Conservation (phyloP, 2,113 vertebrate species). For the Atractosteus spatula region DNA sequence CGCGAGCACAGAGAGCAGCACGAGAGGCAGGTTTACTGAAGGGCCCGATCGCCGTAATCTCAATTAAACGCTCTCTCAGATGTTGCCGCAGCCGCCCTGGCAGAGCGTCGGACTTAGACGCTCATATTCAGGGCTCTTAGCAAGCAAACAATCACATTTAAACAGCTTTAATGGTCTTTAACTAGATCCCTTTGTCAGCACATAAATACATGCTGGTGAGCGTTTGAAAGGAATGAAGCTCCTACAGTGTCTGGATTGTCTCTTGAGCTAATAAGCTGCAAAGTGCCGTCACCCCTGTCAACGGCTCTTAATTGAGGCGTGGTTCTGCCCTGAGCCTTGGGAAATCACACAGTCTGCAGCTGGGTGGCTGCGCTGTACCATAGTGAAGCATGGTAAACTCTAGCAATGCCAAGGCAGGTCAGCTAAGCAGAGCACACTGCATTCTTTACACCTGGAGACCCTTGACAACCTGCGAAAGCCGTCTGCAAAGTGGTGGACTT, state of each 20-base stretch:
- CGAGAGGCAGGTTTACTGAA: background rate
- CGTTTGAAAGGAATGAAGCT: background rate
- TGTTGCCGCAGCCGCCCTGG: background rate
- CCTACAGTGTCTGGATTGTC: background rate
- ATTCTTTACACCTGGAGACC: no score
- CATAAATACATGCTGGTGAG: slow-evolving; percentile 4
- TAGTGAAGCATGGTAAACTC: no score
- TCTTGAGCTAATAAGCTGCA: slow-evolving; percentile 11
- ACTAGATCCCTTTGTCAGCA: slow-evolving; percentile 1
- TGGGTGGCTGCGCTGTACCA: no score
- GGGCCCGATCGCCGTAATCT: slow-evolving; percentile 23
- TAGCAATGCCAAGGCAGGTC: no score
- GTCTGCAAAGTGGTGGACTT: no score
- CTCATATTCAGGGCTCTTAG: background rate
- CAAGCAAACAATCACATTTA: slow-evolving; percentile 2
- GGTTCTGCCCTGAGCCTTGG: background rate
- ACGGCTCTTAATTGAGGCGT: background rate
- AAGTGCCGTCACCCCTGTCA: background rate
- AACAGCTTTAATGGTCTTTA: slow-evolving; percentile 18
- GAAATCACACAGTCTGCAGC: no score
- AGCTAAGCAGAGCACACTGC: no score
- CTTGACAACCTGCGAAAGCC: no score
- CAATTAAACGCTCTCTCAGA: slow-evolving; percentile 32
- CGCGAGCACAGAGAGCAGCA: background rate
- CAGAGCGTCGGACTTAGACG: background rate